Evolutionary conservation across 37 sponge, comb jelly and placozoan species (phyloP).

Genomic region (Axinella damicornis): DNA sequence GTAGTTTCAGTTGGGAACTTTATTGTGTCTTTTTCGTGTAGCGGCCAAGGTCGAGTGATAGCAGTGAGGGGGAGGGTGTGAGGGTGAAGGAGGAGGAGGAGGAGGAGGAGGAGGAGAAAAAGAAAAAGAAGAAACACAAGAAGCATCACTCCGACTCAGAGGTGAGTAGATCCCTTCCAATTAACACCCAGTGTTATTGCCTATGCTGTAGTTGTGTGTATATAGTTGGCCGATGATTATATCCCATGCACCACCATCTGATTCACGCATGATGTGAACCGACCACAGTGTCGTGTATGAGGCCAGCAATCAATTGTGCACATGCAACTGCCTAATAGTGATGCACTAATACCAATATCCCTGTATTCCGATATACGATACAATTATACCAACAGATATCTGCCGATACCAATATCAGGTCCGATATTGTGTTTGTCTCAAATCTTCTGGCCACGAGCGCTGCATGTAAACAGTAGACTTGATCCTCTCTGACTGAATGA

Average conservation of each 20-base stretch:
- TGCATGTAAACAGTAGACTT: no score
- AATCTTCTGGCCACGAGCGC: no score
- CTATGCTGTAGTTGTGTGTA: background rate
- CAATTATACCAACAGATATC: no score
- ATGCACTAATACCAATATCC: no score
- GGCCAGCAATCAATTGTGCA: background rate
- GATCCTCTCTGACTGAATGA: no score
- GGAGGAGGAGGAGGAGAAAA: background rate
- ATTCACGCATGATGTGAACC: background rate
- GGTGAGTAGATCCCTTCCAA: background rate
- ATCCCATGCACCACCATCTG: no score
- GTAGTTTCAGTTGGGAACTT: background rate
- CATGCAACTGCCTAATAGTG: background rate
- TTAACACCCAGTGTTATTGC: background rate
- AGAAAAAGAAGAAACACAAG: constrained; percentile 72
- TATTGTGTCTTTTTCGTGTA: background rate
- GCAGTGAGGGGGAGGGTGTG: constrained; percentile 14
- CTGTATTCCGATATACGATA: no score
- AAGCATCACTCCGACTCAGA: constrained; percentile 24
- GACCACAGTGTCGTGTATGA: background rate
- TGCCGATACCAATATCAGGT: no score
- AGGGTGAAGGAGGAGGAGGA: constrained; percentile 18
- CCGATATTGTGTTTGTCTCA: no score
- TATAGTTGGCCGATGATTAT: background rate
- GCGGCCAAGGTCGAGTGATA: background rate